Conservation (phyloP, 2,888 invertebrate genomes). For the Ceriagrion tenellum region DNA sequence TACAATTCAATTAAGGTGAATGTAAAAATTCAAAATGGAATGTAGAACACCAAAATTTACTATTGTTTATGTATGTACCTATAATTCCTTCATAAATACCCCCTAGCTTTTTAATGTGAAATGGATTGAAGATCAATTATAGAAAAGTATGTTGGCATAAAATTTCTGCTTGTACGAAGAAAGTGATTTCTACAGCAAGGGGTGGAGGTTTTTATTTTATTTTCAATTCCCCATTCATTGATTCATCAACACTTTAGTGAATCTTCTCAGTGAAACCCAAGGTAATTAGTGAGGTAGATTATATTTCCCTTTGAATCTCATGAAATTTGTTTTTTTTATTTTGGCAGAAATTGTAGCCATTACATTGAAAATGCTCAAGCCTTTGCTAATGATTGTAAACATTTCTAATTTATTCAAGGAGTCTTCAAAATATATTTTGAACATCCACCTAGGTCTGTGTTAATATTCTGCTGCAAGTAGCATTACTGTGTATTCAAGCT, state of each 20-base stretch:
- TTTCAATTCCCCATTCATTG: not conserved
- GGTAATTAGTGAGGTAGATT: not conserved
- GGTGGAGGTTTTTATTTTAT: not conserved
- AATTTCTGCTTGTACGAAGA: not conserved
- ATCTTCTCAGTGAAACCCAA: not conserved
- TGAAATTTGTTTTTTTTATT: not conserved
- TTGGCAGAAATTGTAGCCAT: conserved; percentile 7
- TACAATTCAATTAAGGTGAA: not conserved
- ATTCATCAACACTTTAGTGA: not conserved
- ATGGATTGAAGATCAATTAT: not conserved
- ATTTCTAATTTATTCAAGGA: not conserved
- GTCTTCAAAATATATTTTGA: no score
- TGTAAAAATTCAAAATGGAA: conserved; percentile 11
- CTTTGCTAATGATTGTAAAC: not conserved
- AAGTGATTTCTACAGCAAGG: not conserved
- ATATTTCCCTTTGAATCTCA: not conserved
- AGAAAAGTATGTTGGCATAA: not conserved
- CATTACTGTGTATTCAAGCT: no score
- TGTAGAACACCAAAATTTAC: not conserved
- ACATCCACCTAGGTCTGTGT: no score
- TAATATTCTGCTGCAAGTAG: no score
- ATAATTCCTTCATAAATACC: not conserved
- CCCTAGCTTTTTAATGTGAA: not conserved
- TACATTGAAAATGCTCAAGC: not conserved
- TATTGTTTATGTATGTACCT: not conserved